Percentiles rank a stretch among this genome's conserved stretches.
phyloP scores from a whole-genome alignment of 2,888 invertebrate species.

The Phortica magna region DNA sequence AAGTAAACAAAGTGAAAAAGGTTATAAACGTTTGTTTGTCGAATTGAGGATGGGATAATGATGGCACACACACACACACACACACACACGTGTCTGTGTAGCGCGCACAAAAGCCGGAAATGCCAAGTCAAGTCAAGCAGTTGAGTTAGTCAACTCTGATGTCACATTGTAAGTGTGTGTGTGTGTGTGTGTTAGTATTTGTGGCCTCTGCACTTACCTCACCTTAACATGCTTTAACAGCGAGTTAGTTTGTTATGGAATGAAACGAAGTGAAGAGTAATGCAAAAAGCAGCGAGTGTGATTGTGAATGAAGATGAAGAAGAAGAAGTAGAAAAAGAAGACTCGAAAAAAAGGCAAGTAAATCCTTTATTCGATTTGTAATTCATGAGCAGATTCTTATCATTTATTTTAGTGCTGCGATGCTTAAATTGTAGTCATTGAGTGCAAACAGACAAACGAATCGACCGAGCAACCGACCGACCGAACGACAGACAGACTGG shows the following conservation, averaged over 20 bases:
- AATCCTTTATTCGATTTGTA: conserved; percentile 72
- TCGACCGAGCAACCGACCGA: conserved; percentile 28
- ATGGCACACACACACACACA: background rate
- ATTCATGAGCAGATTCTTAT: conserved; percentile 72
- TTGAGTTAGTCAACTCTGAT: background rate
- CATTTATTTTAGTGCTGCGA: conserved; percentile 67
- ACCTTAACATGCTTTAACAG: too few species aligned
- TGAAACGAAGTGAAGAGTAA: background rate
- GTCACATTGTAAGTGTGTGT: background rate
- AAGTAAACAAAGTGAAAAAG: conserved; percentile 44
- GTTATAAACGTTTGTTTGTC: background rate
- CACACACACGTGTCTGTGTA: background rate
- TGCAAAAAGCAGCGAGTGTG: background rate
- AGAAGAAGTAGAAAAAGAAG: background rate
- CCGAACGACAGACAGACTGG: conserved; percentile 28
- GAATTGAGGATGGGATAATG: background rate
- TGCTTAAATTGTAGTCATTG: conserved; percentile 51
- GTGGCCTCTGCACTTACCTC: too few species aligned
- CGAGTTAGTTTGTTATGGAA: too few species aligned
- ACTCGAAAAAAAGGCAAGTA: conserved; percentile 42
- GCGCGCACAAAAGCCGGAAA: conserved; percentile 12
- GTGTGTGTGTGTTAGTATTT: background rate
- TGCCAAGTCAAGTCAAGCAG: conserved; percentile 3
- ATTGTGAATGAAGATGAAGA: background rate
- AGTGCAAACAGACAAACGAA: conserved; percentile 29